These are phyloP conservation scores for Atherinomorus stipes DNA, from an alignment of 2,113 vertebrate genomes.

Conservation along the genomic window DNA sequence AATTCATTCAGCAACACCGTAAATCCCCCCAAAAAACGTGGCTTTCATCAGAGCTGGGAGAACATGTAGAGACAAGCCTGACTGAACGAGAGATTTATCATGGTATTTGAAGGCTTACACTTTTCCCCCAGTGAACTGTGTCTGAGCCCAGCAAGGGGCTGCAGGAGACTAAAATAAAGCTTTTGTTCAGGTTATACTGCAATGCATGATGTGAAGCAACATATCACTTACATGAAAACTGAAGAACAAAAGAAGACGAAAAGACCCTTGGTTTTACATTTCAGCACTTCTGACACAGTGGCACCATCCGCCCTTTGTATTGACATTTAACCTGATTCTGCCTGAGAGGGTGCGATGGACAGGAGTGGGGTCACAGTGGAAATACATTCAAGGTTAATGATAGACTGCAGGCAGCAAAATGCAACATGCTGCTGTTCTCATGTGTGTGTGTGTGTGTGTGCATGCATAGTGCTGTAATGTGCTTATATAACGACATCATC, in stretches of 20 bases:
- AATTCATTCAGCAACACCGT: not conserved
- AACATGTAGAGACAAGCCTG: not conserved
- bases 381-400: conserved; percentile 79
- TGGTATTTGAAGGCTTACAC: not conserved
- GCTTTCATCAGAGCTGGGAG: not conserved
- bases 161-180: not conserved
- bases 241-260: not conserved
- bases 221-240: not conserved
- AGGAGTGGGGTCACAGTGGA: conserved; percentile 62
- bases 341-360: conserved; percentile 36
- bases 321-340: conserved; percentile 49
- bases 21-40: not conserved
- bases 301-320: conserved; percentile 20
- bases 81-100: conserved; percentile 11
- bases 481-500: conserved; percentile 72
- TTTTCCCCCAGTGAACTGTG: not conserved
- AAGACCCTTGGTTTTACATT: not conserved
- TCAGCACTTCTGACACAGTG: conserved; percentile 26
- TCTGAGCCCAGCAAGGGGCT: not conserved
- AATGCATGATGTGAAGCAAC: not conserved
- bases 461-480: conserved; percentile 38
- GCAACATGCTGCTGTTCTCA: conserved; percentile 20
- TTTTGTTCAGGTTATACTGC: not conserved
- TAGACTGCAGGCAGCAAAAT: conserved; percentile 67
- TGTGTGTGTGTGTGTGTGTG: conserved; percentile 27